A percentile compares a stretch with the other conserved stretches of the same genome.
Evolutionary conservation across 2,797 vertebrate species (phyloP).

Genomic region (Microchirus variegatus): DNA sequence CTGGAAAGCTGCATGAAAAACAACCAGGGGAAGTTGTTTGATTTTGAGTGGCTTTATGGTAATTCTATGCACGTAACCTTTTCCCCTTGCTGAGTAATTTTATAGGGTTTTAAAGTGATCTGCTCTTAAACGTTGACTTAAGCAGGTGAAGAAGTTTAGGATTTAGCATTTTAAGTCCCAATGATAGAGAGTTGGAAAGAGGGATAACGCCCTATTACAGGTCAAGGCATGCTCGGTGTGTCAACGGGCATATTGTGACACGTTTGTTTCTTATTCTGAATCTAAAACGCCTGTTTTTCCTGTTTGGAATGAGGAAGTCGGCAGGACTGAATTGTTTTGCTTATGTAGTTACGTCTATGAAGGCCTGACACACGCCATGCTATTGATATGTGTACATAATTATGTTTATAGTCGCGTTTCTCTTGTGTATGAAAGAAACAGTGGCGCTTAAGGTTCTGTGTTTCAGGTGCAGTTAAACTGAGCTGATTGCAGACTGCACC

Average conservation of each 20-base stretch:
- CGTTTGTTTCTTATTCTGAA: constrained; percentile 7
- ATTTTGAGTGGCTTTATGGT: constrained; percentile 8
- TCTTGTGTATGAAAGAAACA: constrained; percentile 33
- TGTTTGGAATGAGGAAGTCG: constrained; percentile 33
- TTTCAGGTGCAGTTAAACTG: constrained; percentile 21
- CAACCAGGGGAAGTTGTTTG: not conserved
- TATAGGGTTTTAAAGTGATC: constrained; percentile 35
- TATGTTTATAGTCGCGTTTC: constrained; percentile 7
- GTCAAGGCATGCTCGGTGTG: constrained; percentile 5
- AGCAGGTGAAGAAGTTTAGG: constrained; percentile 56
- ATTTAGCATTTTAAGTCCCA: constrained; percentile 40
- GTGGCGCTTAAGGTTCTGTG: constrained; percentile 23
- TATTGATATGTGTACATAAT: not conserved
- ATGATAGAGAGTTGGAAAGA: constrained; percentile 9
- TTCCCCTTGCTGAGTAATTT: constrained; percentile 42
- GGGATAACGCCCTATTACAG: not conserved
- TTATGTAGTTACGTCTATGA: not conserved
- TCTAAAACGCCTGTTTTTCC: constrained; percentile 8
- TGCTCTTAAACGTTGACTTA: constrained; percentile 50
- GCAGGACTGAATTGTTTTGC: not conserved
- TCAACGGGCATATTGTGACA: constrained; percentile 12
- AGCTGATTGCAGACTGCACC: constrained; percentile 22
- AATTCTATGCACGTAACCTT: constrained; percentile 16
- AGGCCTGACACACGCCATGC: not conserved
- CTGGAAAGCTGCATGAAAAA: constrained; percentile 1